These are phyloP conservation scores for Canis aureus DNA, from an alignment of 2,113 vertebrate species.

Conservation along the genomic window DNA sequence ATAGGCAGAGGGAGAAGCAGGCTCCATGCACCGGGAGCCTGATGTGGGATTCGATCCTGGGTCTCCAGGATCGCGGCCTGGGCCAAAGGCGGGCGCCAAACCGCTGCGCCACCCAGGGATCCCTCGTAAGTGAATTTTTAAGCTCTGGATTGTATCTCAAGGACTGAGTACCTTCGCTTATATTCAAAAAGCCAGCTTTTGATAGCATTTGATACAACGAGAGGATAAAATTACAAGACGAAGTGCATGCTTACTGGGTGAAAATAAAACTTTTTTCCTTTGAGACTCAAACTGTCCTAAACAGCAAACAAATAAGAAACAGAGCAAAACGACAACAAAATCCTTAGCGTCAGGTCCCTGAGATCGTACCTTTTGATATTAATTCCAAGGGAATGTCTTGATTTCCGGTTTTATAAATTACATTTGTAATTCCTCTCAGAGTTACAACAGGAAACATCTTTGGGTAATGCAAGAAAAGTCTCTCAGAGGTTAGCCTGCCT, in stretches of 20 bases:
- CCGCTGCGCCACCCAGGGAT: no score
- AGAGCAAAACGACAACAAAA: neutral
- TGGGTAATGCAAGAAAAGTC: slow-evolving; percentile 22
- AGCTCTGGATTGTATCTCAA: slow-evolving; percentile 12
- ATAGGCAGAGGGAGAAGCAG: no score
- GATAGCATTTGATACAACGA: neutral
- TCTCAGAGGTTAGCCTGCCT: slow-evolving; percentile 12
- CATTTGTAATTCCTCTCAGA: neutral
- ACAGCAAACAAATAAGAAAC: slow-evolving; percentile 3
- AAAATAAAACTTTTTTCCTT: neutral
- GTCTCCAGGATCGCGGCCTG: no score
- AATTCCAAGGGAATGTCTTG: slow-evolving; percentile 31
- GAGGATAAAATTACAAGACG: slow-evolving; percentile 24
- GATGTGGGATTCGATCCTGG: no score
- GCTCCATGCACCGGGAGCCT: no score
- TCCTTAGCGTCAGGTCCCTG: neutral
- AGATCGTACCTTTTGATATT: neutral
- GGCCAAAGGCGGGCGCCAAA: no score
- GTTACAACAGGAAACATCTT: neutral
- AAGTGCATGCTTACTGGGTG: neutral
- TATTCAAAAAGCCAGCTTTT: neutral
- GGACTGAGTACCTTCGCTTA: neutral
- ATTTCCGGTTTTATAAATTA: slow-evolving; percentile 1
- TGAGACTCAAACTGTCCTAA: neutral
- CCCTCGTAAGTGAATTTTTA: slow-evolving; percentile 47